Conservation (phyloP, 2,113 vertebrate species). For the Fulica atra region DNA sequence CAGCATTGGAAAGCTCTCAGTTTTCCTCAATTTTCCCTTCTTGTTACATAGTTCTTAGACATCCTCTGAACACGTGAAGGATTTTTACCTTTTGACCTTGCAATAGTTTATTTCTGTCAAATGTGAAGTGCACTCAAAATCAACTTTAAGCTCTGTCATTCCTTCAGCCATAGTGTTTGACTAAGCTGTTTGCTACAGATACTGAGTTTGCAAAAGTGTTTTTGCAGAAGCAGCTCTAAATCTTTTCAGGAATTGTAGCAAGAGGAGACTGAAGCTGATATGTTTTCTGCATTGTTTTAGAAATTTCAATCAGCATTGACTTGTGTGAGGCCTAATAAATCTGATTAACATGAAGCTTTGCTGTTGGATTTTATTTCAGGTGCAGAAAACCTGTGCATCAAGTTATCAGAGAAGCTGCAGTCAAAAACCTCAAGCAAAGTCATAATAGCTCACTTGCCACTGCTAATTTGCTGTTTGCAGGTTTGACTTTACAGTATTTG, state of each 20-base stretch:
- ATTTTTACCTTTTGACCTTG: background rate
- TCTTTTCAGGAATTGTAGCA: background rate
- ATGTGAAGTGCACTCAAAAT: background rate
- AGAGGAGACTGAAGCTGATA: background rate
- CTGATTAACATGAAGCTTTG: background rate
- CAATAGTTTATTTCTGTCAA: background rate
- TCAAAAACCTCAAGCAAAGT: constrained; percentile 97
- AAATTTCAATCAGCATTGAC: background rate
- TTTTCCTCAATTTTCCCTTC: background rate
- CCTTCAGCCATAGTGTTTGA: background rate
- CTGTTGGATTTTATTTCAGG: constrained; percentile 70
- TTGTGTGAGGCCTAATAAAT: background rate
- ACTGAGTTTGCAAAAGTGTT: background rate
- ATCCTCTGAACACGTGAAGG: background rate
- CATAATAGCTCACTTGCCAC: constrained; percentile 94
- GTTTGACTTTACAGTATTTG: constrained; percentile 66
- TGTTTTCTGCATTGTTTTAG: background rate
- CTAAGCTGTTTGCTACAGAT: background rate
- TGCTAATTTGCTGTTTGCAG: constrained; percentile 96
- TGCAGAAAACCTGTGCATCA: constrained; percentile 94
- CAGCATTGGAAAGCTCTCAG: background rate
- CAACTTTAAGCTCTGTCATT: background rate
- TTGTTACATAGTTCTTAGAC: background rate
- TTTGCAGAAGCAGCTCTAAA: background rate
- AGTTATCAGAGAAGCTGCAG: constrained; percentile 94